Base-by-base conservation (phyloP, 2,888 invertebrate genomes). In the Thereva unica region DNA sequence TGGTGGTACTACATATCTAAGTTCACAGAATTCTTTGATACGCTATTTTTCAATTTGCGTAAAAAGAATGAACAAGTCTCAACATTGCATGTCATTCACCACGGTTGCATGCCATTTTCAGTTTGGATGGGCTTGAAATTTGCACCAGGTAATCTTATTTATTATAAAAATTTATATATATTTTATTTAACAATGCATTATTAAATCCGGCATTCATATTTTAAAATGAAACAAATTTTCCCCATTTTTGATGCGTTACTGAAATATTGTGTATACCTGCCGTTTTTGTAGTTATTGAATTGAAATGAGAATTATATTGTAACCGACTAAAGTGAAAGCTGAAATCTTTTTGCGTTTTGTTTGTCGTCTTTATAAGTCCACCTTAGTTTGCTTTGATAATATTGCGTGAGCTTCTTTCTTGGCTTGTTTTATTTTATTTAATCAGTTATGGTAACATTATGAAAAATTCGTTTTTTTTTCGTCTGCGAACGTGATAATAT, bases 1-100 rank as follows among this genome's bases (percentile, higher is more conserved):
- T 97, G 95, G 95, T 94, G 93, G 94, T 97, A 96, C 82, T 96
- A 93, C 84, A 89, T 97, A 82, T 93, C 95, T 77, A 97, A 97
- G 83, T 96, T 96, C 83, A 93, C 95, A 75, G 97, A 97, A 83
- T 94, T 97, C 82, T 89, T 95, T 78, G 97, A 97, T 84, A 97
- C 97, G 76, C 90, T 96, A 76, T 97, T 96, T 87, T 97, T 97
- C 84, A 91, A 96, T 74, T 83, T 96, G 80, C 88, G 96, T 72
- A 96, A 96, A 85, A 97, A 97, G 85, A 91, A 89, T 80, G 90
- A 92, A 82, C 96, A 97, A 80, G 92, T 96, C 75, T 93, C 95
- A 63, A 93, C 92, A 49, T 86, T 97, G 68, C 97, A 97, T 83
- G 95, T 97, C 71, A 94, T 96, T 77, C 97, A 97, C 82, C 97